Percentiles rank a stretch among this genome's conserved stretches.
phyloP scores from a whole-genome alignment of 2,113 vertebrate species.

The Antechinus stuartii region DNA sequence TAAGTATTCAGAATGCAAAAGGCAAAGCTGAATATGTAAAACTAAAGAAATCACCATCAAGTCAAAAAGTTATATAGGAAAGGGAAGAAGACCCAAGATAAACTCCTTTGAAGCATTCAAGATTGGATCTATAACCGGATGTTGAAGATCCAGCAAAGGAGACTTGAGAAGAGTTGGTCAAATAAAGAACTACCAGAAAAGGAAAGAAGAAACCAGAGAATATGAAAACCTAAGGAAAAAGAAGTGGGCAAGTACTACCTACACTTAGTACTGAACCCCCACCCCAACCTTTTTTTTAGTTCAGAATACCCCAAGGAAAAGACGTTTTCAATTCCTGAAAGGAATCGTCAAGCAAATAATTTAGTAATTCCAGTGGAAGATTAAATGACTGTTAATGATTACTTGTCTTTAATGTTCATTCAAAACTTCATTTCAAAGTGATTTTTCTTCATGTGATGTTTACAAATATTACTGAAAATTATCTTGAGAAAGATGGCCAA shows the following conservation, averaged over 20 bases:
- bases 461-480: too few relatives aligned
- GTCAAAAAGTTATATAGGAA: background rate
- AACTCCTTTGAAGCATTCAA: background rate
- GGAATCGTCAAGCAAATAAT: background rate
- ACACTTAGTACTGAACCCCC: too few relatives aligned
- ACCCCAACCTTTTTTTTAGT: background rate
- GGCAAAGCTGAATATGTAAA: background rate
- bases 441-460: background rate
- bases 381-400: background rate
- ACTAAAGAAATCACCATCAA: background rate
- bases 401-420: background rate
- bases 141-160: background rate
- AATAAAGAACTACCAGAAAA: background rate
- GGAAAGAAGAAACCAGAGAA: background rate
- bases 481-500: too few relatives aligned
- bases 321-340: background rate
- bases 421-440: background rate
- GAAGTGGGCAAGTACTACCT: background rate
- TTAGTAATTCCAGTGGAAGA: background rate
- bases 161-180: background rate
- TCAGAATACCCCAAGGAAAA: background rate
- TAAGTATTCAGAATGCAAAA: background rate
- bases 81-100: background rate
- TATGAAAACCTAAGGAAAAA: background rate
- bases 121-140: background rate